A percentile compares a stretch with the other conserved stretches of the same genome.
Evolutionary conservation across 37 sponge, comb jelly and placozoan species (phyloP).

Genomic region (Tethya wilhelma): DNA sequence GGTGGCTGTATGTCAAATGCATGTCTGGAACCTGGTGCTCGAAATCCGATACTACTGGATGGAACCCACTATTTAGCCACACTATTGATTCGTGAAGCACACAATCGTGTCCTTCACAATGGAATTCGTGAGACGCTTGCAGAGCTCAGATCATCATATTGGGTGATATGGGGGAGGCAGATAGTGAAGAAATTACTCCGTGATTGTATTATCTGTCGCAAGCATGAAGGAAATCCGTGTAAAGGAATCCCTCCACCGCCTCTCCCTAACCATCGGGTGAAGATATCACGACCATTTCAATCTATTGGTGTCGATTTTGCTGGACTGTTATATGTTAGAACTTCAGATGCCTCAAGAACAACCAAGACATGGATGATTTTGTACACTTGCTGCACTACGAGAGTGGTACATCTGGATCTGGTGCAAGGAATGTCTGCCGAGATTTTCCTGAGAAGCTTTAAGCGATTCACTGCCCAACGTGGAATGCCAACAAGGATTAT

Average conservation of each 20-base stretch:
- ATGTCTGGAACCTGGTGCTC: background rate
- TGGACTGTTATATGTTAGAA: slow-evolving; percentile 17
- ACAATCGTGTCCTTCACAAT: slow-evolving; percentile 18
- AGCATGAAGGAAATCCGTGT: slow-evolving; percentile 13
- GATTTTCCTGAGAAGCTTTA: slow-evolving; percentile 27
- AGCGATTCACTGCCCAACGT: slow-evolving; percentile 19
- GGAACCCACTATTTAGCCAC: slow-evolving; percentile 1
- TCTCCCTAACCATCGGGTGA: slow-evolving; percentile 16
- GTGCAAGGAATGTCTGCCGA: slow-evolving; percentile 3
- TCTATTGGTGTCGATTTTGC: slow-evolving; percentile 33
- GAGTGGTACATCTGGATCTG: slow-evolving; percentile 24
- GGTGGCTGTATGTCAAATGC: too few species aligned
- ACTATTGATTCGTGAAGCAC: slow-evolving; percentile 16
- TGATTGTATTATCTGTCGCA: slow-evolving; percentile 17
- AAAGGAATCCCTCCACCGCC: slow-evolving; percentile 2
- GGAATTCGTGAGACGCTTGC: slow-evolving; percentile 14
- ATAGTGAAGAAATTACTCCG: slow-evolving; percentile 13
- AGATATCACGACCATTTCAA: slow-evolving; percentile 2
- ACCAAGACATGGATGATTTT: slow-evolving; percentile 18
- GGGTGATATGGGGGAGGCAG: slow-evolving; percentile 32
- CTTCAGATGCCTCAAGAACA: background rate
- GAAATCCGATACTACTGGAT: slow-evolving; percentile 21
- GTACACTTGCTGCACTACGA: background rate
- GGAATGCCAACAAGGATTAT: background rate
- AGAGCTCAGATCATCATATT: slow-evolving; percentile 7